A percentile compares a stretch with the other conserved stretches of the same genome.
Evolutionary conservation across 1,140 invertebrate genomes (phyloP).

Genomic region (Mylabris phalerata): DNA sequence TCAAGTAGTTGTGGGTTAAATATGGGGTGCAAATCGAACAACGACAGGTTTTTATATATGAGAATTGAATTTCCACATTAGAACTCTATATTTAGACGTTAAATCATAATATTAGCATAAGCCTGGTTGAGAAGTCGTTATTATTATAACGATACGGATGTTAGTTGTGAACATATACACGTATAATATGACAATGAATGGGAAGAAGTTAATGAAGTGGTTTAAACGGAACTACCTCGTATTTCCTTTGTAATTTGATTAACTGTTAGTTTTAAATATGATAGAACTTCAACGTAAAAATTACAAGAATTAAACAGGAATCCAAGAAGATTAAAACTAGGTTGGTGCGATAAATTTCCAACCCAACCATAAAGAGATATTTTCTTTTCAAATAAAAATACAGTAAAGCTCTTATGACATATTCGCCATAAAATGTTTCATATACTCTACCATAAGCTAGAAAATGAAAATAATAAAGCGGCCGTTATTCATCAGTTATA

Average conservation of each 20-base stretch:
- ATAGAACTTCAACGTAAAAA: too few species aligned
- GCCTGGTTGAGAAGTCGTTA: conserved; percentile 6
- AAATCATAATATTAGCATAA: conserved; percentile 13
- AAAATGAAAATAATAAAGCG: conserved; percentile 18
- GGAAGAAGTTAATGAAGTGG: conserved; percentile 17
- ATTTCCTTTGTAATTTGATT: too few species aligned
- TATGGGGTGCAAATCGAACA: too few species aligned
- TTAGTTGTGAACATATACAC: conserved; percentile 7
- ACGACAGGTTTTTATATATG: too few species aligned
- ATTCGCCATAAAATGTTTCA: conserved; percentile 14
- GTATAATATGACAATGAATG: not conserved
- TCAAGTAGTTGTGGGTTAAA: too few species aligned
- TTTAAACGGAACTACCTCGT: conserved; percentile 7
- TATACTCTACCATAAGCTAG: conserved; percentile 8
- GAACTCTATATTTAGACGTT: not conserved
- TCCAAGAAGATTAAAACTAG: too few species aligned
- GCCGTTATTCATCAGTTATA: conserved; percentile 12
- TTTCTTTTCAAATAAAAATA: conserved; percentile 1
- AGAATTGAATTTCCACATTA: too few species aligned
- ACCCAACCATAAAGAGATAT: conserved; percentile 1
- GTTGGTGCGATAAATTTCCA: not conserved
- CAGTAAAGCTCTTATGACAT: conserved; percentile 6
- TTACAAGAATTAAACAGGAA: too few species aligned
- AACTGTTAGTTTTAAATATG: too few species aligned
- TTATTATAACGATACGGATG: not conserved